Base-by-base conservation (phyloP, 2,113 vertebrate species). In the Notothenia rossii region DNA sequence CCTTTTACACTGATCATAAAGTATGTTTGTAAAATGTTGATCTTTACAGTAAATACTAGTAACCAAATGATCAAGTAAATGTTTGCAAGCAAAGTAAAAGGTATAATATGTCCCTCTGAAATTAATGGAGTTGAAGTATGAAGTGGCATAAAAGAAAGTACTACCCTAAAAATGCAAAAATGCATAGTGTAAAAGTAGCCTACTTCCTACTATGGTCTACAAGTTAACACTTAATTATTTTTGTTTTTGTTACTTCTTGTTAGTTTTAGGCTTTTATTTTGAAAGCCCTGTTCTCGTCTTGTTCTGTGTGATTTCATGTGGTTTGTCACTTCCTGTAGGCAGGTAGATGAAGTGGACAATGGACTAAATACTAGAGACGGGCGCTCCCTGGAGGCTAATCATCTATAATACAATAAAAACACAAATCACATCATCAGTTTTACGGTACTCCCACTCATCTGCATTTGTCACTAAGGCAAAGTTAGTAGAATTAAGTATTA, bases 311-410 rank as follows among this genome's bases (percentile, higher is more conserved):
- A 12, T 40, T 61, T 12, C 2, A 0, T 12, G 1, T 12, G 14
- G 0, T 72, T 82, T 82, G 59, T 81, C 50, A 36, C 7, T 45
- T 66, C 46, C 51, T 63, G 22, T 22, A 25, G 48, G n/a, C 81
- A 82, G 83, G 81, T 82, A 51, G 40, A 72, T 54, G 75, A 87
- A 64, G 86, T 71, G 72, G 60, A 83, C 77, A 59, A 22, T 10
- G 22, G 59, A 43, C 4, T 17, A 49, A 71, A 48, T 11, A 17
- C 58, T 49, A 75, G 70, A 79, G 58, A 75, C 62, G 49, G 77
- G 92, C 89, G 89, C 91, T 85, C 89, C 89, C 93, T 94, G 80
- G 77, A 91, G 93, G 93, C 62, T 71, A 65, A 2, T 50, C 10
- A 43, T 45, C 10, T 25, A 18, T 5, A 48, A 68, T 48, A 60